Base-by-base conservation (phyloP, 2,888 invertebrate species). In the Mythimna lalbum region DNA sequence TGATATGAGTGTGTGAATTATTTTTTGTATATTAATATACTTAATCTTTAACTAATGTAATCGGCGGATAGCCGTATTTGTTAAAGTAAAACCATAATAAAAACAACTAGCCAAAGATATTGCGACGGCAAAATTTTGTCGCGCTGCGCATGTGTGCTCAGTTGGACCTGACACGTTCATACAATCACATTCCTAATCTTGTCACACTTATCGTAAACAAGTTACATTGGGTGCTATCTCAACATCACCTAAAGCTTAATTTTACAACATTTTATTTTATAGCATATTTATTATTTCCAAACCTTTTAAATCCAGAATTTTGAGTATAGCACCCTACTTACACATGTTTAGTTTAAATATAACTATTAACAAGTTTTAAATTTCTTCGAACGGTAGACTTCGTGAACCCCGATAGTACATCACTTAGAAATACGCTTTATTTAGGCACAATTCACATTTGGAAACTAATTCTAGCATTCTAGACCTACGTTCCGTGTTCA, bases 361-460 rank as follows among this genome's bases (percentile, higher is more conserved):
- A 67, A 76, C 55, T 73, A 73, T 79, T 72, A 85, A 84, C 86
- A 76, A 76, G 79, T 83, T 78, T 59, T 70, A 69, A 68, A 78
- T 74, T 82, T 72, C 63, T 36, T 82, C 75, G 75, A 83, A 85
- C 85, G 76, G 62, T 83, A 78, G 82, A 81, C 64, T 66, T 81
- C 78, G 76, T 84, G 81, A 80, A 86, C 79, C 82, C 80, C 80
- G 85, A 78, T 85, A 83, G 82, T 83, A 84, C 81, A 81, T 87
- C 84, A 87, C 87, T 89, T 89, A 87, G 81, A 85, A 83, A 84
- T 90, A 90, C 87, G 85, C 90, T 81, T 92, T 91, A 88, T 92
- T 92, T 92, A 96, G 95, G 95, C 95, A 96, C 95, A 91, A 93
- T 93, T 95, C 93, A 94, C 92, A 90, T 94, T 89, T 86, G 88